A percentile compares a stretch with the other conserved stretches of the same genome.
These are phyloP conservation scores for Abrostola triplasia DNA, from an alignment of 2,888 invertebrate genomes.

Conservation along the genomic window DNA sequence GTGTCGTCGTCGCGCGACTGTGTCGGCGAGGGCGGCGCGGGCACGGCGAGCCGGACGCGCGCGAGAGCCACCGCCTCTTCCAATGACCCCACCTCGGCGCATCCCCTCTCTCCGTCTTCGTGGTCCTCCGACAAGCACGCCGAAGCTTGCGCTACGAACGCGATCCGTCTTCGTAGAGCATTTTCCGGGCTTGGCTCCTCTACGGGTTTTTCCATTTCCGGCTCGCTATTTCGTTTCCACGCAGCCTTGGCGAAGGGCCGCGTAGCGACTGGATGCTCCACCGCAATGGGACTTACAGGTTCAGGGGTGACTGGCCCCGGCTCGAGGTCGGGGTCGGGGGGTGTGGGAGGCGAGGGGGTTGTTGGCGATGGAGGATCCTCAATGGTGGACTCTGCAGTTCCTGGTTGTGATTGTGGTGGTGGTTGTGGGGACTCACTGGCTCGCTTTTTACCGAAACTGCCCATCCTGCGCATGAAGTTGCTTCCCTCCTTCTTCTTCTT, in stretches of 20 bases:
- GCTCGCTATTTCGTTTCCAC: conserved; percentile 81
- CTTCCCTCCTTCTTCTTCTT: conserved; percentile 78
- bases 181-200: conserved; percentile 84
- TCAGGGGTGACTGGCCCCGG: conserved; percentile 59
- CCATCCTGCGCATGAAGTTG: conserved; percentile 78
- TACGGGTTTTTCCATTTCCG: conserved; percentile 79
- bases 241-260: conserved; percentile 87
- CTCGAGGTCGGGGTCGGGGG: conserved; percentile 12
- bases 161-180: conserved; percentile 84
- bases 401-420: conserved; percentile 57
- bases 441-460: conserved; percentile 80
- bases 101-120: conserved; percentile 81
- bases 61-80: conserved; percentile 86
- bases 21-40: conserved; percentile 75
- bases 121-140: conserved; percentile 86
- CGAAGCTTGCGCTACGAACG: conserved; percentile 87
- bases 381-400: conserved; percentile 47
- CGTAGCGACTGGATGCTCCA: conserved; percentile 85
- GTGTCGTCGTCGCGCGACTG: conserved; percentile 80
- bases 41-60: conserved; percentile 81
- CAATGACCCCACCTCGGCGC: conserved; percentile 82
- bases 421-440: conserved; percentile 66
- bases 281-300: conserved; percentile 78
- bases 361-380: conserved; percentile 37
- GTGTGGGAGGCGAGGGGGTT: conserved; percentile 31